phyloP scores from a whole-genome alignment of 2,113 vertebrate genomes.

The Pteropus alecto region DNA sequence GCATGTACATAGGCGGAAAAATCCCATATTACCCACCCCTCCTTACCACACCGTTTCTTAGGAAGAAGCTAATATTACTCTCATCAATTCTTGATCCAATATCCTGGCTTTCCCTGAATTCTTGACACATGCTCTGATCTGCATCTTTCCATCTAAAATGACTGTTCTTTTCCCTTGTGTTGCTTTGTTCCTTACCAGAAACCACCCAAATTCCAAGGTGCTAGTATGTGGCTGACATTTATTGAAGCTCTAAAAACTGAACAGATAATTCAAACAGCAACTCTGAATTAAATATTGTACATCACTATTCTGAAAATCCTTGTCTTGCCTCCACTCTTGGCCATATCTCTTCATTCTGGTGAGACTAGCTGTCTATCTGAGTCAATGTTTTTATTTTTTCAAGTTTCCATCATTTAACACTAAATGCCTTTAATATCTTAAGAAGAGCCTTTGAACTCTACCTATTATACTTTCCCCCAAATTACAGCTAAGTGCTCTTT shows the following conservation, averaged over 20 bases:
- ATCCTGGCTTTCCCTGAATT: not conserved
- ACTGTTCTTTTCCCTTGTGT: not conserved
- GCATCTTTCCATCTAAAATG: not conserved
- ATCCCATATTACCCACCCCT: not conserved
- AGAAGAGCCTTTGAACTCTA: not conserved
- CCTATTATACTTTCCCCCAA: not conserved
- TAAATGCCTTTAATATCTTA: conserved; percentile 8
- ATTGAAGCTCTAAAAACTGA: not conserved
- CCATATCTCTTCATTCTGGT: not conserved
- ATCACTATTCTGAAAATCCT: not conserved
- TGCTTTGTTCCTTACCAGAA: conserved; percentile 9
- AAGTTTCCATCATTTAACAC: not conserved
- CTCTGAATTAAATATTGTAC: not conserved
- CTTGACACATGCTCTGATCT: not conserved
- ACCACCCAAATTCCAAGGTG: not conserved
- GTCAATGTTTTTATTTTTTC: not conserved
- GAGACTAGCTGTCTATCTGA: not conserved
- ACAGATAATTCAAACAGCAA: not conserved
- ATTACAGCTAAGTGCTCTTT: not conserved
- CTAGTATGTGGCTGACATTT: not conserved
- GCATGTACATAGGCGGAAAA: not conserved
- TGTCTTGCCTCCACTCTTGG: not conserved
- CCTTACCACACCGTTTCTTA: not conserved
- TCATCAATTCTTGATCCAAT: not conserved
- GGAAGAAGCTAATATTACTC: not conserved